Evolutionary conservation across 2,888 invertebrate genomes (phyloP).

Genomic region (Melipona beecheii): DNA sequence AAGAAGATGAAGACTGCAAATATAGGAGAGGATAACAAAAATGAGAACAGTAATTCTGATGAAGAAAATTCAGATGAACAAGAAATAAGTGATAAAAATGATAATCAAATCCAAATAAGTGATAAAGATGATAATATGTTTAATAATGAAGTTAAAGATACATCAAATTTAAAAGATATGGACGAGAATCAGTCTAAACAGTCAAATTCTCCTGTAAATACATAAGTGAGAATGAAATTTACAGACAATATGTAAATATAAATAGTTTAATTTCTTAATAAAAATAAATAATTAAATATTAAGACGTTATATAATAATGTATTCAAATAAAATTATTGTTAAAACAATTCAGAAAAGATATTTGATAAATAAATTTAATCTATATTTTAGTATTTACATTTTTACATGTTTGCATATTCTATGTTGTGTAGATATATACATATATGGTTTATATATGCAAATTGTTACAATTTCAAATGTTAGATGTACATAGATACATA

Average conservation of each 20-base stretch:
- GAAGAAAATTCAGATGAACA: slow-evolving; percentile 80
- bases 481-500: not conserved
- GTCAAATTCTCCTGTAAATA: slow-evolving; percentile 7
- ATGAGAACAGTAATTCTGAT: slow-evolving; percentile 75
- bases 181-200: slow-evolving; percentile 14
- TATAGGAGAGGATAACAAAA: slow-evolving; percentile 43
- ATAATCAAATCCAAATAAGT: slow-evolving; percentile 44
- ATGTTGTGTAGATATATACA: not conserved
- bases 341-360: not conserved
- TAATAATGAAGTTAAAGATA: slow-evolving; percentile 29
- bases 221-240: not conserved
- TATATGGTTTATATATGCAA: not conserved
- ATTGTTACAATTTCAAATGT: not conserved
- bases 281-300: not conserved
- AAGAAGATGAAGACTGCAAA: slow-evolving; percentile 75
- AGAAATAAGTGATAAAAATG: slow-evolving; percentile 53
- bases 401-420: not conserved
- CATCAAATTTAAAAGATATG: not conserved
- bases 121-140: slow-evolving; percentile 49
- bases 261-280: slow-evolving; percentile 12
- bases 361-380: slow-evolving; percentile 14
- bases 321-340: not conserved
- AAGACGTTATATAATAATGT: not conserved
- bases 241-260: not conserved
- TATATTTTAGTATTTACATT: not conserved